Percentiles rank a stretch among this genome's conserved stretches.
Conservation (phyloP, 2,888 invertebrate genomes). For the Rhopalosiphum nymphaeae region DNA sequence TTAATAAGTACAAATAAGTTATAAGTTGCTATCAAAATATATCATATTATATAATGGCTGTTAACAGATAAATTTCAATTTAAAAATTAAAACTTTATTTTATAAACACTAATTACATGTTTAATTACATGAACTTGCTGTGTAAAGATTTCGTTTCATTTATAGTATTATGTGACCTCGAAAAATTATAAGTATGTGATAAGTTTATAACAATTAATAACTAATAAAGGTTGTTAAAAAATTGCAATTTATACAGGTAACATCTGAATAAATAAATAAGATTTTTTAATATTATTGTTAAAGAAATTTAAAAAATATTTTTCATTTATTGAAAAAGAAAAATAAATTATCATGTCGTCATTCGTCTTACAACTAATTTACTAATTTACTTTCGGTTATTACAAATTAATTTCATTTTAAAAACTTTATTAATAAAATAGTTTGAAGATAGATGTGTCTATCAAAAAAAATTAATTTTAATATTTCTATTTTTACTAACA, state of each 20-base stretch:
- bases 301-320: no score
- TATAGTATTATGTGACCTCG: neutral
- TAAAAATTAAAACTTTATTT: neutral
- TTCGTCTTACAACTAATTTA: neutral
- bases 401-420: neutral
- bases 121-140: neutral
- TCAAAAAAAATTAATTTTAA: neutral
- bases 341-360: neutral
- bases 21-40: neutral
- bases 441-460: neutral
- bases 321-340: neutral
- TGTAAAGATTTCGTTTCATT: neutral
- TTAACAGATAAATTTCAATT: neutral
- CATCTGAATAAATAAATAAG: neutral
- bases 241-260: neutral
- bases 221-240: neutral
- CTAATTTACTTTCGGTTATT: neutral
- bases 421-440: neutral
- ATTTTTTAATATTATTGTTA: neutral
- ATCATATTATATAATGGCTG: neutral
- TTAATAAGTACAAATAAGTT: neutral
- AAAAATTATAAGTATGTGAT: neutral
- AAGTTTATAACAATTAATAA: neutral
- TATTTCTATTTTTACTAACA: neutral
- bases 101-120: neutral